Evolutionary conservation across 2,113 vertebrate genomes (phyloP), one percentile per base, ranked within the genome.

Genomic region (Cyphomyrus plagiostoma): DNA sequence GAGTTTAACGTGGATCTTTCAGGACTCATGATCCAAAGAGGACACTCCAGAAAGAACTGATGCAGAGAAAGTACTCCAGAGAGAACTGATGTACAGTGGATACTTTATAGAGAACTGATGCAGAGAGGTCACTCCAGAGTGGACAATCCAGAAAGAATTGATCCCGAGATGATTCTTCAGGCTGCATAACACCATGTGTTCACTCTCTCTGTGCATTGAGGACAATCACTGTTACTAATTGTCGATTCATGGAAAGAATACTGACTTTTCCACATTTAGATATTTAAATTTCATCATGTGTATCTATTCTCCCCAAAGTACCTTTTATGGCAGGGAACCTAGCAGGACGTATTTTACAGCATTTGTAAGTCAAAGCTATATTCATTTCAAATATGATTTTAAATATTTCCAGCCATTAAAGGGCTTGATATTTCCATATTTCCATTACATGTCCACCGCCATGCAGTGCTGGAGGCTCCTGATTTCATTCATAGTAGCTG

Each of bases 351-450:
- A 70, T 80, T 80, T 80, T 80, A 80, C 35, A 80, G 74, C 74
- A 80, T 35, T 39, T 35, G 30, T 39, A 80, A 39, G 74, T 42
- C 74, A 80, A 80, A 35, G 13, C 35, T 42, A 39, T 80, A 19
- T 80, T 80, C 74, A 80, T 80, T 80, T 80, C 30, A 42, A 80
- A 80, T 30, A 70, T 70, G 62, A 70, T 70, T 70, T 70, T 70
- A 42, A 39, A 80, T 80, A 80, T 42, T 80, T 42, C 30, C 30
- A 39, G 13, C 35, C 74, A 80, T 80, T 80, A 42, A 80, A 80
- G 35, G 74, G 35, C 74, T 80, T 42, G 15, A 80, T 30, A 80
- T 80, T 80, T 80, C 35, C 74, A 70, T 70, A 70, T 70, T 70
- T 70, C 74, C 35, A 39, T 35, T 42, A 35, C 74, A 80, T 42